Percentiles rank a stretch among this genome's conserved stretches.
phyloP scores from a whole-genome alignment of 2,888 invertebrate species.

The Eupeodes luniger region DNA sequence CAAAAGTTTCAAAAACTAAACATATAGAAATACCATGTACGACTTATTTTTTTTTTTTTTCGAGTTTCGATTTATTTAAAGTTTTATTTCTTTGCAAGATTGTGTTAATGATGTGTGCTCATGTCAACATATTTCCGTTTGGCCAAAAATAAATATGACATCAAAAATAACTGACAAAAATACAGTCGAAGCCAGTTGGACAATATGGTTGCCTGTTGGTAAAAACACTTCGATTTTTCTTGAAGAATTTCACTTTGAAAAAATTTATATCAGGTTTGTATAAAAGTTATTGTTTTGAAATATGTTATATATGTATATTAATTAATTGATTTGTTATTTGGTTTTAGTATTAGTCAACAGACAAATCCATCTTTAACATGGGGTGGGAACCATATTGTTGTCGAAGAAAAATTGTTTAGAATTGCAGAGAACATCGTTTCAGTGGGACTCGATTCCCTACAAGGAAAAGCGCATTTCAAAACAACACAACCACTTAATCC shows the following conservation, averaged over 20 bases:
- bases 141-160: constrained; percentile 78
- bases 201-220: constrained; percentile 39
- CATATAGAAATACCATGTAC: constrained; percentile 80
- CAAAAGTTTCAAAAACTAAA: constrained; percentile 77
- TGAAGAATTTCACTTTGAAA: constrained; percentile 73
- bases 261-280: constrained; percentile 77
- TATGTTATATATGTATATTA: neutral
- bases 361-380: constrained; percentile 81
- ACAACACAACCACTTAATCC: constrained; percentile 62
- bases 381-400: constrained; percentile 80
- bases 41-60: neutral
- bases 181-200: constrained; percentile 79
- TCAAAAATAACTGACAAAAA: constrained; percentile 78
- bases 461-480: constrained; percentile 77
- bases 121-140: constrained; percentile 78
- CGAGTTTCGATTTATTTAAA: neutral
- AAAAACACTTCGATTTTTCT: constrained; percentile 61
- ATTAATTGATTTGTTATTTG: neutral
- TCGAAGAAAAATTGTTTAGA: constrained; percentile 78
- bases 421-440: constrained; percentile 65
- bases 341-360: constrained; percentile 80
- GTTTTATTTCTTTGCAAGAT: constrained; percentile 75
- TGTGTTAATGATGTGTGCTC: constrained; percentile 80
- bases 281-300: neutral
- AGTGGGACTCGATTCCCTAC: constrained; percentile 48